A percentile compares a stretch with the other conserved stretches of the same genome.
Conservation (phyloP, 2,888 invertebrate species). For the Aproaerema taeniolella region DNA sequence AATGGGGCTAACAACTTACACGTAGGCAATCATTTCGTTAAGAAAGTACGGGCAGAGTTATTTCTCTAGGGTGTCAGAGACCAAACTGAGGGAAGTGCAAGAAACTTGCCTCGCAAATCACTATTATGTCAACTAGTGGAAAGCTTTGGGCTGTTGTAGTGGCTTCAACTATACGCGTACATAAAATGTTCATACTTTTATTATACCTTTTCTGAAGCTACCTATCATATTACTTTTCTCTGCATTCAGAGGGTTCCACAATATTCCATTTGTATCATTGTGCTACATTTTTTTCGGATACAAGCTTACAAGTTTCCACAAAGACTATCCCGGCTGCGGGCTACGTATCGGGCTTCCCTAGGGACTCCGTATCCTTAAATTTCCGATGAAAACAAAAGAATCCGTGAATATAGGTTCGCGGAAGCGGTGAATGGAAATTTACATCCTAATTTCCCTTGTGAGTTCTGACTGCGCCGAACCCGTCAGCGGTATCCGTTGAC, state of each 20-base stretch:
- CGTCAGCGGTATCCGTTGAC: conserved; percentile 64
- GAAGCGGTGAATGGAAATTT: conserved; percentile 67
- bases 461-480: conserved; percentile 48
- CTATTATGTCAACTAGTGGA: conserved; percentile 57
- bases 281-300: too few relatives aligned
- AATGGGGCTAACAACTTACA: conserved; percentile 70
- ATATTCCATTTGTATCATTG: too few relatives aligned
- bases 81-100: conserved; percentile 27
- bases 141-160: conserved; percentile 27
- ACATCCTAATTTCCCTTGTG: conserved; percentile 76
- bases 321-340: too few relatives aligned
- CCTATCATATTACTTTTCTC: too few relatives aligned
- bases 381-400: conserved; percentile 72
- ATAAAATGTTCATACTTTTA: not conserved
- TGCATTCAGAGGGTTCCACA: too few relatives aligned
- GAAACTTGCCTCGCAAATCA: conserved; percentile 56
- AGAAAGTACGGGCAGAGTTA: conserved; percentile 67
- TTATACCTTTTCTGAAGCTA: too few relatives aligned
- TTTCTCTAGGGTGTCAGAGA: conserved; percentile 57
- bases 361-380: conserved; percentile 63
- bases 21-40: conserved; percentile 76
- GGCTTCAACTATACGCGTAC: conserved; percentile 1
- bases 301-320: too few relatives aligned
- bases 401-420: conserved; percentile 60
- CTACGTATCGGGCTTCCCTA: conserved; percentile 25